phyloP scores from a whole-genome alignment of 2,113 vertebrate species.

The Podocnemis expansa region DNA sequence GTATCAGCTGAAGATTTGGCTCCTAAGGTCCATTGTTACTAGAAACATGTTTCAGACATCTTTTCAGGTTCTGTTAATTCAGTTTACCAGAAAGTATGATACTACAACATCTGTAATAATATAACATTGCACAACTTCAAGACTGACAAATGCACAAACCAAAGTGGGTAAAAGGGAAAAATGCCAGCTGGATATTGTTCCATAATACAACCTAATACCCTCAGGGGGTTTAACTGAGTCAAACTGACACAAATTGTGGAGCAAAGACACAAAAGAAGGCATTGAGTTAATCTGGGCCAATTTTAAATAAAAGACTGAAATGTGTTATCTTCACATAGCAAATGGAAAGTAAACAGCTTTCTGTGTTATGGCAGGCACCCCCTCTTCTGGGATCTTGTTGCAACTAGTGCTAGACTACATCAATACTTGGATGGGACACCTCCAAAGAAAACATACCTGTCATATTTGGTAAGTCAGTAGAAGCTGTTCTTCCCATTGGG shows the following conservation, averaged over 20 bases:
- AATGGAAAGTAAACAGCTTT: background rate
- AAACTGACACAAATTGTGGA: background rate
- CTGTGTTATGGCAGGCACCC: background rate
- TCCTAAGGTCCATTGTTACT: background rate
- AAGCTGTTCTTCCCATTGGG: background rate
- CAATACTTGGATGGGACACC: background rate
- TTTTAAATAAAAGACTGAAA: background rate
- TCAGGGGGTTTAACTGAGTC: background rate
- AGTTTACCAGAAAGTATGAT: background rate
- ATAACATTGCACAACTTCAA: background rate
- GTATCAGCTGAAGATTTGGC: background rate
- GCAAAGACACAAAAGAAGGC: background rate
- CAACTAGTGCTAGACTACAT: background rate
- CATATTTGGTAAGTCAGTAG: background rate
- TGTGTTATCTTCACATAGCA: background rate
- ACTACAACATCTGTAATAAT: background rate
- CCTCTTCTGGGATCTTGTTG: background rate
- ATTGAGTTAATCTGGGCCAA: accelerated
- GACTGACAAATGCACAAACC: background rate
- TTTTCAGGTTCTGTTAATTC: background rate
- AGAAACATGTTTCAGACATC: background rate
- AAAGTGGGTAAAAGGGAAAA: background rate
- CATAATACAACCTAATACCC: background rate
- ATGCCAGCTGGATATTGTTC: background rate
- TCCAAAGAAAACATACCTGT: background rate